Base-by-base conservation (phyloP, 2,888 invertebrate genomes). In the Nomada fucata region DNA sequence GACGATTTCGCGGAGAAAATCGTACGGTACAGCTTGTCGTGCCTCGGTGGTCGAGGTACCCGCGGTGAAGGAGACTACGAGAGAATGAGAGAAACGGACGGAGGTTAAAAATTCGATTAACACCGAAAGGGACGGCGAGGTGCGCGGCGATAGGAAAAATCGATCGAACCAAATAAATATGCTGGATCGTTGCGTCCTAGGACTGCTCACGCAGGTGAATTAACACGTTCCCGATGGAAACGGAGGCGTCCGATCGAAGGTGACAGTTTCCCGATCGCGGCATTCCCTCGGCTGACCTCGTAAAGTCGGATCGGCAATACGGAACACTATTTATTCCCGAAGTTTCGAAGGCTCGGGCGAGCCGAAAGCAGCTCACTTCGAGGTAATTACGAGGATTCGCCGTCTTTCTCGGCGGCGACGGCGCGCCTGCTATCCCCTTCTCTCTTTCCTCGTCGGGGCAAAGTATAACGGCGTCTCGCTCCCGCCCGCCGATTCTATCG, bases 351-450 rank as follows among this genome's bases (percentile, higher is more conserved):
- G 92, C 92, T 92, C 91, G 89, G 76, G 91, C 91, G 92, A 92
- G 91, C 91, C 91, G 91, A 92, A 92, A 92, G 92, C 92, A 92
- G 92, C 92, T 93, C 92, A 93, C 92, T 92, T 91, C 88, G 91
- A 91, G 92, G 93, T 93, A 93, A 93, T 93, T 93, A 93, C 93
- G 91, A 91, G 91, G 84, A 90, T 92, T 90, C 89, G 87, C 86
- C 89, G 89, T 92, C 91, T 85, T 87, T 87, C 85, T 88, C 86
- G 79, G 59, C 68, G 80, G 68, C 82, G 73, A 74, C 83, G 86
- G 78, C 79, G 80, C 84, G 70, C 82, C 86, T 57, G 42, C 75
- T 79, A 75, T 74, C 65, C 52, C 80, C 78, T 81, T 88, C 89
- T 88, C 89, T 85, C 88, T 91, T 89, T 87, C 88, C 80, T 89